phyloP scores from a whole-genome alignment of 2,113 vertebrate genomes.

The Dunckerocampus dactyliophorus region DNA sequence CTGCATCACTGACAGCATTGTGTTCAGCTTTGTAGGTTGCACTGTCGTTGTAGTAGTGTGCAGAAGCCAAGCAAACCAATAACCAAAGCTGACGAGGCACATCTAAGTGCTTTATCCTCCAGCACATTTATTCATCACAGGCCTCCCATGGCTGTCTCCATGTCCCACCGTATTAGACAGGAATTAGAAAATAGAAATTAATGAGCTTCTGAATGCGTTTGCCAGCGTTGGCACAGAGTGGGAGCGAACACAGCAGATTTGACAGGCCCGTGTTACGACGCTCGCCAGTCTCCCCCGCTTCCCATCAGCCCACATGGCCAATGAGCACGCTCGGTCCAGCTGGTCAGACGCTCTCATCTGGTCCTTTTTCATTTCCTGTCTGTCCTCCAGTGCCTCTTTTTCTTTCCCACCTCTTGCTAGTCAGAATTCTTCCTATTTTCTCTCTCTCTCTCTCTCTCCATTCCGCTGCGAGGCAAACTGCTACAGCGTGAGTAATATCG shows the following conservation, averaged over 20 bases:
- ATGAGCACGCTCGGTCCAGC: constrained; percentile 43
- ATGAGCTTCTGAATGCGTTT: constrained; percentile 43
- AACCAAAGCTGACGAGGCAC: constrained; percentile 15
- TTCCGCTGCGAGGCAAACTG: constrained; percentile 36
- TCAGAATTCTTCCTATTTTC: constrained; percentile 24
- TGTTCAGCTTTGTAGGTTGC: not conserved
- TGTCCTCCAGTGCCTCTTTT: constrained; percentile 10
- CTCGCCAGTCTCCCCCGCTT: constrained; percentile 25
- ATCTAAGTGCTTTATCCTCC: not conserved
- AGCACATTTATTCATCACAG: constrained; percentile 25
- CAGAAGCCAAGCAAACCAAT: constrained; percentile 3
- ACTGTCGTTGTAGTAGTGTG: not conserved
- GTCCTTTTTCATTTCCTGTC: constrained; percentile 39
- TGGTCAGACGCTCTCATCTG: constrained; percentile 45
- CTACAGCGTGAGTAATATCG: constrained; percentile 32
- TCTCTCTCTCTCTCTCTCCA: constrained; percentile 14
- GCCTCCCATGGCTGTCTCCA: constrained; percentile 18
- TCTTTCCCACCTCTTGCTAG: constrained; percentile 21
- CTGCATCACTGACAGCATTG: too few species aligned
- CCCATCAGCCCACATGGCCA: constrained; percentile 36
- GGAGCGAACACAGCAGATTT: constrained; percentile 47
- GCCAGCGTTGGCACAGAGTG: constrained; percentile 19
- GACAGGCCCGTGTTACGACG: constrained; percentile 30
- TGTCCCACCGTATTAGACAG: constrained; percentile 29
- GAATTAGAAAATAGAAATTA: constrained; percentile 27